A percentile compares a stretch with the other conserved stretches of the same genome.
Evolutionary conservation across 2,888 invertebrate genomes (phyloP).

Genomic region (Ametastegia equiseti): DNA sequence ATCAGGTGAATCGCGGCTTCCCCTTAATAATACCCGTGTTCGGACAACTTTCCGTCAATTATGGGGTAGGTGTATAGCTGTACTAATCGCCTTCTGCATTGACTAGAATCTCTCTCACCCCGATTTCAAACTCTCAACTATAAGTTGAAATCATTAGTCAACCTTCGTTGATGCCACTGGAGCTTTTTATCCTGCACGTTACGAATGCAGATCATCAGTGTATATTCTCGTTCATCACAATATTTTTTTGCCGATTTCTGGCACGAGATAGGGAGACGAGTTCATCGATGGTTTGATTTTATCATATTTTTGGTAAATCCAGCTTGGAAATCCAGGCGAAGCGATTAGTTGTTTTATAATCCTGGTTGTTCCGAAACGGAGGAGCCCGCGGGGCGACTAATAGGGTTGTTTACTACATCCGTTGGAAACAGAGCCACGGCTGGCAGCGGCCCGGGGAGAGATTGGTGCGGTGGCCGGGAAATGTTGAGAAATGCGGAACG

Average conservation of each 20-base stretch:
- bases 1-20: constrained; percentile 4
- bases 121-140: constrained; percentile 1
- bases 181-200: background rate
- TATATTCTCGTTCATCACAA: too few relatives aligned
- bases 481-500: constrained; percentile 37
- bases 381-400: constrained; percentile 38
- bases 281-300: background rate
- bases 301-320: background rate
- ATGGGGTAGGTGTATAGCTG: background rate
- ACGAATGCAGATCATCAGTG: background rate
- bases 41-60: background rate
- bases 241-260: too few relatives aligned
- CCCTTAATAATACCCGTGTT: too few relatives aligned
- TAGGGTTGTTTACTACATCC: constrained; percentile 40
- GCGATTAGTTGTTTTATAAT: constrained; percentile 24
- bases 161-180: too few relatives aligned
- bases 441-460: background rate
- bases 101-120: background rate
- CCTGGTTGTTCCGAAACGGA: background rate
- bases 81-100: background rate
- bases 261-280: too few relatives aligned
- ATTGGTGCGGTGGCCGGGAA: background rate
- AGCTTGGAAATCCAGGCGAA: background rate
- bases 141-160: constrained; percentile 14
- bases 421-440: constrained; percentile 10